phyloP scores from a whole-genome alignment of 2,888 invertebrate species.

The Aphelenchoides bicaudatus region DNA sequence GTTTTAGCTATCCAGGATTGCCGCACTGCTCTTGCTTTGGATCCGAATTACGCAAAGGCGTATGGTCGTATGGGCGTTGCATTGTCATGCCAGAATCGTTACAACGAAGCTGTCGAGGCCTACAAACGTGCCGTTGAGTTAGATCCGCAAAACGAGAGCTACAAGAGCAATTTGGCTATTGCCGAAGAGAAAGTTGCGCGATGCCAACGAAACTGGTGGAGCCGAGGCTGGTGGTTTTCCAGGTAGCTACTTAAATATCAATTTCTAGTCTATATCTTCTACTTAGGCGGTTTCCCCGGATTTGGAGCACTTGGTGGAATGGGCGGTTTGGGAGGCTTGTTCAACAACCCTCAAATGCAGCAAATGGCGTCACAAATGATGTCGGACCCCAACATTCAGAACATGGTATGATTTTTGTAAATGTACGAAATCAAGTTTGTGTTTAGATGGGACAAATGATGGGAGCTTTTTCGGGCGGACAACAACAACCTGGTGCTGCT shows the following conservation, averaged over 20 bases:
- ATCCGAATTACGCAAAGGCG: constrained; percentile 81
- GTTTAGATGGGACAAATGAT: constrained; percentile 52
- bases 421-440: too few species aligned
- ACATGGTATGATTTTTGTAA: too few species aligned
- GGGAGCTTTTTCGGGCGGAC: constrained; percentile 31
- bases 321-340: constrained; percentile 62
- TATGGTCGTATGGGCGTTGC: constrained; percentile 67
- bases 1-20: constrained; percentile 82
- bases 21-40: constrained; percentile 79
- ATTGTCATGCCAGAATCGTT: constrained; percentile 76
- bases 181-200: constrained; percentile 71
- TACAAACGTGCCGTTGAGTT: constrained; percentile 82
- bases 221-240: neutral
- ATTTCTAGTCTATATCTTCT: neutral
- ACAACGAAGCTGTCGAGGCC: constrained; percentile 78
- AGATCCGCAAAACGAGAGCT: constrained; percentile 81
- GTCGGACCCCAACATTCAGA: constrained; percentile 68
- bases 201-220: constrained; percentile 19
- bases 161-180: constrained; percentile 67
- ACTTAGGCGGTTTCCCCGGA: neutral
- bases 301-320: constrained; percentile 41
- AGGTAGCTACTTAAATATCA: neutral
- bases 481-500: constrained; percentile 1
- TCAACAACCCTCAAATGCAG: constrained; percentile 78
- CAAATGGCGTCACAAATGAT: constrained; percentile 81